Evolutionary conservation across 2,113 vertebrate genomes (phyloP).

Genomic region (Desmodus rotundus): DNA sequence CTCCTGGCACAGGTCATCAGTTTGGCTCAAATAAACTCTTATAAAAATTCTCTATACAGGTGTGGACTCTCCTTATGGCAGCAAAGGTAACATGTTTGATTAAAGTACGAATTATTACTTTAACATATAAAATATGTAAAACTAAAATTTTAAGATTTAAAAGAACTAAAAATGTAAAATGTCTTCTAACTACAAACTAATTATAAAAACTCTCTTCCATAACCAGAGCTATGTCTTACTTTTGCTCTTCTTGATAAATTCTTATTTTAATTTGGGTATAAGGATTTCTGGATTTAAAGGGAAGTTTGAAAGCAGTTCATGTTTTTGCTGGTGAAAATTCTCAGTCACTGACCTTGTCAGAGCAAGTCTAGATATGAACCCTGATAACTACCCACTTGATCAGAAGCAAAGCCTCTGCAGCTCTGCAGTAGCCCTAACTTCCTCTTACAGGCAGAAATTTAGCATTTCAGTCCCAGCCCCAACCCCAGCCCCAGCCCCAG

Average conservation of each 20-base stretch:
- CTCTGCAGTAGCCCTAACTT: too few species aligned
- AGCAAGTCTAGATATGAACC: background rate
- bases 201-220: background rate
- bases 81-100: background rate
- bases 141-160: background rate
- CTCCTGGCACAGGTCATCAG: too few species aligned
- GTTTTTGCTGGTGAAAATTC: background rate
- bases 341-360: background rate
- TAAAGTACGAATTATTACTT: background rate
- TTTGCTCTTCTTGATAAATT: background rate
- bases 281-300: background rate
- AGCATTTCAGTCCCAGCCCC: background rate
- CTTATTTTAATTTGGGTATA: background rate
- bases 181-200: background rate
- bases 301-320: background rate
- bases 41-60: background rate
- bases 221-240: background rate
- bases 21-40: background rate
- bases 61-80: background rate
- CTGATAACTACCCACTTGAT: background rate
- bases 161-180: background rate
- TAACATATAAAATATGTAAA: background rate
- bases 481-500: background rate
- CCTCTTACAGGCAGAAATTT: background rate
- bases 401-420: background rate